Evolutionary conservation across 2,888 invertebrate species (phyloP).

Genomic region (Bellardia bayeri): DNA sequence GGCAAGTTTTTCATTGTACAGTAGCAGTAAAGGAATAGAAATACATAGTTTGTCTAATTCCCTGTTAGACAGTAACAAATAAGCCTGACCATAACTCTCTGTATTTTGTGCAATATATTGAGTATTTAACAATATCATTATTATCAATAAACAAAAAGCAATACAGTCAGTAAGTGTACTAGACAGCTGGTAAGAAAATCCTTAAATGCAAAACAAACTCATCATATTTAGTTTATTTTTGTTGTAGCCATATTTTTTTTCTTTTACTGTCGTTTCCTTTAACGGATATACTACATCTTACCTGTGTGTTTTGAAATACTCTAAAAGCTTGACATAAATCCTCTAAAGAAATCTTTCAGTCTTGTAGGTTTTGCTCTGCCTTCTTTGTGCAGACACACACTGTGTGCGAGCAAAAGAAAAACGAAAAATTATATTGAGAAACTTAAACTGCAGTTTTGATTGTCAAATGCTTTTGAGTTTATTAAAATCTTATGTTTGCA

Average conservation of each 20-base stretch:
- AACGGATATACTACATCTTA: background rate
- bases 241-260: slow-evolving; percentile 20
- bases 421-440: slow-evolving; percentile 51
- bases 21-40: background rate
- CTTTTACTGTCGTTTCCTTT: background rate
- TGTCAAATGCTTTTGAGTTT: slow-evolving; percentile 73
- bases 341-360: slow-evolving; percentile 31
- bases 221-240: background rate
- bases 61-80: background rate
- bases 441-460: slow-evolving; percentile 70
- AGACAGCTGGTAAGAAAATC: slow-evolving; percentile 3
- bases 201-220: slow-evolving; percentile 21
- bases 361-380: background rate
- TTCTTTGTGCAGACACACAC: background rate
- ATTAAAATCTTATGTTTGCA: slow-evolving; percentile 69
- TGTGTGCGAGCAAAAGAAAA: background rate
- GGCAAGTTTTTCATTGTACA: slow-evolving; percentile 1
- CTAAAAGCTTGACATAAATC: slow-evolving; percentile 57
- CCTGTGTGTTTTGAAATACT: background rate
- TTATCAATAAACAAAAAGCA: slow-evolving; percentile 24
- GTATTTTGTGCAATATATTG: background rate
- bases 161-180: background rate
- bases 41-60: background rate
- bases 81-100: slow-evolving; percentile 15
- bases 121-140: slow-evolving; percentile 44